Conservation (phyloP, 2,113 vertebrate genomes). For the Corythaeola cristata region DNA sequence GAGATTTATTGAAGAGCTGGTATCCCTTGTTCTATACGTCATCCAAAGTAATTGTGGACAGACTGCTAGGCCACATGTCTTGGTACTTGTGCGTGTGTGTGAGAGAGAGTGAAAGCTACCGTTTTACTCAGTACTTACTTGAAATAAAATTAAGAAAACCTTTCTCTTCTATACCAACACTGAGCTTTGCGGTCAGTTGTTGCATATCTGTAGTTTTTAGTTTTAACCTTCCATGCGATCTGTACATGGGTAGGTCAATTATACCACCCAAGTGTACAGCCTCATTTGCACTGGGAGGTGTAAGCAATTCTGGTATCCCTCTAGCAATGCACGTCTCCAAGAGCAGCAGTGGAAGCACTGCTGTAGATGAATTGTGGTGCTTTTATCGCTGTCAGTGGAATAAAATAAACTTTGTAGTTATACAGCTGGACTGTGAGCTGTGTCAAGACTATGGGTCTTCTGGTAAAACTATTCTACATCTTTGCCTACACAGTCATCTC, state of each 20-base stretch:
- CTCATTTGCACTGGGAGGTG: neutral
- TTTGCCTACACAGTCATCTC: neutral
- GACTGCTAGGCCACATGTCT: neutral
- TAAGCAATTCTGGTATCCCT: neutral
- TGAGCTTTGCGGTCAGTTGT: neutral
- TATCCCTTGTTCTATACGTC: neutral
- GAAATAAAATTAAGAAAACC: neutral
- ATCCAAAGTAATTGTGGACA: neutral
- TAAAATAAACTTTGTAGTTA: neutral
- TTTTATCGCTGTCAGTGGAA: neutral
- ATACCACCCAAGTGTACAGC: neutral
- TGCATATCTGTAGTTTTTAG: neutral
- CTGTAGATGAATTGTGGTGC: neutral
- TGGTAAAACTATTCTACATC: neutral
- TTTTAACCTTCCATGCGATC: neutral
- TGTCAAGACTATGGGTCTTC: neutral
- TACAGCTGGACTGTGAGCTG: neutral
- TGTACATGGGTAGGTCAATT: rapidly evolving
- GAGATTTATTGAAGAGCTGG: neutral
- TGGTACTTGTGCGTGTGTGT: neutral
- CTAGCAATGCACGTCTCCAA: neutral
- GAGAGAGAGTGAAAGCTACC: neutral
- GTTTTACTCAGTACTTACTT: neutral
- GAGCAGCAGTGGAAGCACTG: neutral
- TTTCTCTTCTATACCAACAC: neutral